These are phyloP conservation scores for Zapus hudsonius DNA, from an alignment of 2,113 vertebrate species.

Conservation along the genomic window DNA sequence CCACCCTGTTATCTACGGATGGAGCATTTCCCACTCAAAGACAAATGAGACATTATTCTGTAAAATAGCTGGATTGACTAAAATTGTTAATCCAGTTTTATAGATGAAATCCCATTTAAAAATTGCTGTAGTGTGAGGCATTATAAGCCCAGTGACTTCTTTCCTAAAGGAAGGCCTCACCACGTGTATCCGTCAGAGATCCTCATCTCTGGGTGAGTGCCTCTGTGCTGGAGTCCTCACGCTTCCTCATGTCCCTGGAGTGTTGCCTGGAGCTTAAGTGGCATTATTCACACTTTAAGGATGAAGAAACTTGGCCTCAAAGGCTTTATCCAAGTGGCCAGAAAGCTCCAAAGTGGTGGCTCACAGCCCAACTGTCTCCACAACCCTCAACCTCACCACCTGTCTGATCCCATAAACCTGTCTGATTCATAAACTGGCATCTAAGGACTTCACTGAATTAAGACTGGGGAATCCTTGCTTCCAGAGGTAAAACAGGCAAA, in stretches of 20 bases:
- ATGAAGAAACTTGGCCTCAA: background rate
- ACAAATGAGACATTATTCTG: background rate
- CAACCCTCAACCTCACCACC: background rate
- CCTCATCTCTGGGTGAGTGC: background rate
- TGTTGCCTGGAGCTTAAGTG: background rate
- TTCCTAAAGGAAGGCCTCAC: constrained; percentile 9
- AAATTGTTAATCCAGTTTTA: constrained; percentile 38
- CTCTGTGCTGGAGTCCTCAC: background rate
- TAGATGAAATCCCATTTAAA: constrained; percentile 39
- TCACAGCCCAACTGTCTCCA: background rate
- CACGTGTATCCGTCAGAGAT: no score
- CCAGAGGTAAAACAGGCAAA: background rate
- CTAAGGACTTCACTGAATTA: background rate
- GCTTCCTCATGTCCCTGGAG: background rate
- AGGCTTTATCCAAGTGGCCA: background rate
- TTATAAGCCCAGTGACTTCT: background rate
- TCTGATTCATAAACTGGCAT: background rate
- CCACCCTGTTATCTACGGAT: background rate
- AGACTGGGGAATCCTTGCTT: background rate
- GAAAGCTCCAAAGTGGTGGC: background rate
- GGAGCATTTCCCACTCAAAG: background rate
- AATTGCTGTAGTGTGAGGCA: background rate
- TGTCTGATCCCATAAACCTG: background rate
- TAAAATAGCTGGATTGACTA: background rate
- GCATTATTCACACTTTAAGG: background rate